Evolutionary conservation across 2,888 invertebrate species (phyloP), one percentile per base, ranked within the genome.

Genomic region (Diaperis boleti): DNA sequence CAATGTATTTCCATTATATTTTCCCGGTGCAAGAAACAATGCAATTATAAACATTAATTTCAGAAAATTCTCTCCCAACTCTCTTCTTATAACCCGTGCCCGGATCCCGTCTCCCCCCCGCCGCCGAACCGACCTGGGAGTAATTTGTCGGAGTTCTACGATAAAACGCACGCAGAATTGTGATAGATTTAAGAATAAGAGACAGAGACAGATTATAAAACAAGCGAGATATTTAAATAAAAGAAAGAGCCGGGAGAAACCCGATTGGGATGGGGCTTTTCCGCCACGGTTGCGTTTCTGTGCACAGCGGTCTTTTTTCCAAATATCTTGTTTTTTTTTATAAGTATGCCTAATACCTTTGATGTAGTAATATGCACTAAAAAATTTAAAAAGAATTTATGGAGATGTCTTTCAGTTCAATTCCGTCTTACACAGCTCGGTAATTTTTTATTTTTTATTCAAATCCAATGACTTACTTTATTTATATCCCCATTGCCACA

Each of bases 151-250:
- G 74, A 77, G 78, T 75, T 71, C 76, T 74, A 74, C 76, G 79
- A 79, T 79, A 80, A 80, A 79, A 79, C 78, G 78, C 77, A 79
- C 79, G 76, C 78, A 76, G 78, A 79, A 80, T 80, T 77, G 78
- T 79, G 80, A 79, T 80, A 79, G 79, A 80, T 80, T 79, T 77
- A 77, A 78, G 76, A 78, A 78, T 77, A 78, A 77, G 73, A 69
- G 78, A 78, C 77, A 77, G 74, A 78, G 78, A 78, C 73, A 74
- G 78, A 79, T 79, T 78, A 78, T 78, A 76, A 79, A 78, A 76
- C 77, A 77, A 77, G 76, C 75, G 75, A 74, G 77, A 77, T 76
- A 76, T 78, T 78, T 76, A 77, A 78, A 78, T 76, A 72, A 74
- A 74, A 73, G 74, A 76, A 73, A 70, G 72, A 74, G 72, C 68